Evolutionary conservation across 2,113 vertebrate genomes (phyloP).

Genomic region (Hyla sarda): DNA sequence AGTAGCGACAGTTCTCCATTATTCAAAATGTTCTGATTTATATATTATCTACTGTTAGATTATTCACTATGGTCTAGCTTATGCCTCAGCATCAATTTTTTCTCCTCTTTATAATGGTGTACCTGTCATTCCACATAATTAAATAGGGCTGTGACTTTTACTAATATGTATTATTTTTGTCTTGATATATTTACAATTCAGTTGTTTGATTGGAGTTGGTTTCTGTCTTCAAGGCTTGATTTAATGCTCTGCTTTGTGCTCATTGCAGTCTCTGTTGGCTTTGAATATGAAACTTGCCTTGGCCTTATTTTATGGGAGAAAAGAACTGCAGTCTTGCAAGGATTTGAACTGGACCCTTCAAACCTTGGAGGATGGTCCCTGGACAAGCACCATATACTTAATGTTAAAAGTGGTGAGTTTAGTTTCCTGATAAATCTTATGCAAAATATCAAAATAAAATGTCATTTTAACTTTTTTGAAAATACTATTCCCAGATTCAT

Average conservation of each 20-base stretch:
- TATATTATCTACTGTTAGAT: conserved; percentile 46
- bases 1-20: conserved; percentile 15
- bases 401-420: conserved; percentile 88
- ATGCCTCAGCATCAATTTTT: conserved; percentile 3
- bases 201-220: conserved; percentile 10
- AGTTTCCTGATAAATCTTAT: neutral
- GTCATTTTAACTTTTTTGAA: neutral
- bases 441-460: neutral
- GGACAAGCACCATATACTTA: conserved; percentile 95
- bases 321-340: conserved; percentile 89
- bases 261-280: conserved; percentile 92
- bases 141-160: neutral
- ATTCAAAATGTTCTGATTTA: conserved; percentile 57
- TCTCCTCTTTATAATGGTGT: neutral
- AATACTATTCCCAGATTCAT: neutral
- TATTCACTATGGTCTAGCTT: conserved; percentile 19
- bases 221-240: neutral
- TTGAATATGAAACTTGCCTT: conserved; percentile 95
- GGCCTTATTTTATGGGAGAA: conserved; percentile 98
- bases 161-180: conserved; percentile 8
- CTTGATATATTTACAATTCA: conserved; percentile 29
- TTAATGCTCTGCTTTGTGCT: conserved; percentile 46
- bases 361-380: conserved; percentile 96
- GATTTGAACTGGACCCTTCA: conserved; percentile 95
- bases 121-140: conserved; percentile 38